Evolutionary conservation across 2,797 vertebrate species (phyloP).

Genomic region (Delichon dasypus): DNA sequence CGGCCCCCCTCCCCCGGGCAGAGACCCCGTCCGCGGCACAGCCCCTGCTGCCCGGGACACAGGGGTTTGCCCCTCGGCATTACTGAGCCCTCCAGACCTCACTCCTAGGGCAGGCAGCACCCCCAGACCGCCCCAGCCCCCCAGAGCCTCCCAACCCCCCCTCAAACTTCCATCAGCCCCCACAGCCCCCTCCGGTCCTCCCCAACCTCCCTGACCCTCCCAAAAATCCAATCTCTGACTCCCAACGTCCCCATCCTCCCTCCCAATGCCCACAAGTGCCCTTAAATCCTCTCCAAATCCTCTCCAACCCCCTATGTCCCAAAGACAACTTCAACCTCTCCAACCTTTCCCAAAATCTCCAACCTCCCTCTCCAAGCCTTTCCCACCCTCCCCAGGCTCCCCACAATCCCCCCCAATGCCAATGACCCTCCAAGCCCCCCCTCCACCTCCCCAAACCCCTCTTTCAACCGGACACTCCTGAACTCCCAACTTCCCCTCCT

Average conservation of each 20-base stretch:
- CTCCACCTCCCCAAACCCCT: background rate
- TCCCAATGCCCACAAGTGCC: background rate
- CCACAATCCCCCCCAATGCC: background rate
- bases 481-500: background rate
- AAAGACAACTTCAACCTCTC: background rate
- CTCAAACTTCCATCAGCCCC: background rate
- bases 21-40: too few species aligned
- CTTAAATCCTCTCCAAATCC: background rate
- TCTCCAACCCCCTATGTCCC: background rate
- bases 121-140: too few species aligned
- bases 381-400: background rate
- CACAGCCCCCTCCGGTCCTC: background rate
- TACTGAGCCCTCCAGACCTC: background rate
- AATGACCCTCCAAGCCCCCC: too few species aligned
- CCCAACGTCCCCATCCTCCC: background rate
- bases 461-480: background rate
- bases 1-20: background rate
- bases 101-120: background rate
- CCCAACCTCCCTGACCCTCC: background rate
- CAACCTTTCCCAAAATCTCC: background rate
- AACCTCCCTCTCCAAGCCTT: background rate
- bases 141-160: background rate
- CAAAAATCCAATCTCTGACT: background rate
- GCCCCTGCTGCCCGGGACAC: too few species aligned
- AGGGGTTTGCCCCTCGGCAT: too few species aligned